Evolutionary conservation across 2,113 vertebrate genomes (phyloP), one percentile per base, ranked within the genome.

Genomic region (Cephalopholis sonnerati): DNA sequence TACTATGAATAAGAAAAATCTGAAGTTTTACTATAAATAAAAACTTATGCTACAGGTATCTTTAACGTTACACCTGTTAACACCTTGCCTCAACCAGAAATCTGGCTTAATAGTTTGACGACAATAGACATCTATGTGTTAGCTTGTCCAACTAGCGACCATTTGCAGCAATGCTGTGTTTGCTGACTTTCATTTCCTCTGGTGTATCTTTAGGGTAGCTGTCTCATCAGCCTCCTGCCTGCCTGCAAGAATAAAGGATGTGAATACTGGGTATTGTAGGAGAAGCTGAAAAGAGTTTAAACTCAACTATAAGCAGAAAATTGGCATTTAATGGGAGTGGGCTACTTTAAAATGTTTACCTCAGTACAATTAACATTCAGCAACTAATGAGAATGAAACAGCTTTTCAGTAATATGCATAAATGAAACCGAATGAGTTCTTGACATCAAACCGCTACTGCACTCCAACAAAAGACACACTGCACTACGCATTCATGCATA

Each of bases 401-500:
- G 22, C 13, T 76, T 2, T 36, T 66, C 70, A 11, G 41, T 77
- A n/a, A 46, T 59, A 25, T 77, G 61, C 22, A 44, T 29, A 55
- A 67, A 78, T 78, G 51, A 29, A 61, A 41, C 5, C 11, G 1
- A 32, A 15, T 32, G 32, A 57, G 8, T 24, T 84, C 57, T 64
- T 48, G 55, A 68, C 29, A 50, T n/a, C 22, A 4, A 41, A 44
- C 16, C 18, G 6, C 41, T 64, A 15, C 44, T 29, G 48, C 16
- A 50, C 50, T 62, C 4, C 5, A 1, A 27, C 39, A 76, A 41
- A 25, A 73, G 59, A 73, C 58, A 66, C 74, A 82, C 62, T 80
- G 65, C 61, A 44, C 46, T 61, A 48, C 24, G 76, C 48, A 57
- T 73, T 79, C 32, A 69, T 71, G 44, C 72, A 74, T 66, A 78